phyloP scores from a whole-genome alignment of 2,888 invertebrate genomes.

The Leptura quadrifasciata region DNA sequence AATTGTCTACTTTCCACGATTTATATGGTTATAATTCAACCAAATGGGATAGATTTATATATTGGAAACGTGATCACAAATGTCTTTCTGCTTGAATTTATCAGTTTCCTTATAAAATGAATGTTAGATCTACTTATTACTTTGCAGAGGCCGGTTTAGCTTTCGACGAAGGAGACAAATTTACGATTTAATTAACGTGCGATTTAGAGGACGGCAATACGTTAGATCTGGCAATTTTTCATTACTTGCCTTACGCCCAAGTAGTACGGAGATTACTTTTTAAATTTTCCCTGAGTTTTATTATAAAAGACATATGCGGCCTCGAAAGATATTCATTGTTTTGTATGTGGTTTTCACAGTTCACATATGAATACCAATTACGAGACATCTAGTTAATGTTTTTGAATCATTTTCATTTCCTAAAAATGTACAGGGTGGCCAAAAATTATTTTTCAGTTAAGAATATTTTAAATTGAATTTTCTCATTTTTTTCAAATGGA shows the following conservation, averaged over 20 bases:
- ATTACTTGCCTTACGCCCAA: not conserved
- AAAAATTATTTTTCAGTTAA: too few relatives aligned
- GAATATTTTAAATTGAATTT: too few relatives aligned
- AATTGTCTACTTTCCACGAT: constrained; percentile 35
- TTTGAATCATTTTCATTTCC: too few relatives aligned
- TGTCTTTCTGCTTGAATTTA: constrained; percentile 35
- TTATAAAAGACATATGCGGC: too few relatives aligned
- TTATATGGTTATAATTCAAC: constrained; percentile 43
- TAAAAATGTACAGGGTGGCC: too few relatives aligned
- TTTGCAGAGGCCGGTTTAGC: not conserved
- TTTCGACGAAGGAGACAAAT: constrained; percentile 1
- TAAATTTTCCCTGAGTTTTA: too few relatives aligned
- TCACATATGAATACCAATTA: too few relatives aligned
- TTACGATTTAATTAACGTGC: constrained; percentile 19
- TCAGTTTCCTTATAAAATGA: constrained; percentile 24
- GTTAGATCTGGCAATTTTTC: not conserved
- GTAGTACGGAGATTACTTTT: too few relatives aligned
- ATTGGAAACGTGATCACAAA: constrained; percentile 48
- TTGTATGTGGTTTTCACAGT: too few relatives aligned
- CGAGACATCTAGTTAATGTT: too few relatives aligned
- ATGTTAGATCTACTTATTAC: constrained; percentile 21
- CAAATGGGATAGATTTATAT: constrained; percentile 42
- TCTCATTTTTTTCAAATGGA: too few relatives aligned
- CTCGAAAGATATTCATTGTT: too few relatives aligned
- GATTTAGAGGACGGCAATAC: not conserved